phyloP scores from a whole-genome alignment of 2,888 invertebrate species.

The Amorpha juglandis region DNA sequence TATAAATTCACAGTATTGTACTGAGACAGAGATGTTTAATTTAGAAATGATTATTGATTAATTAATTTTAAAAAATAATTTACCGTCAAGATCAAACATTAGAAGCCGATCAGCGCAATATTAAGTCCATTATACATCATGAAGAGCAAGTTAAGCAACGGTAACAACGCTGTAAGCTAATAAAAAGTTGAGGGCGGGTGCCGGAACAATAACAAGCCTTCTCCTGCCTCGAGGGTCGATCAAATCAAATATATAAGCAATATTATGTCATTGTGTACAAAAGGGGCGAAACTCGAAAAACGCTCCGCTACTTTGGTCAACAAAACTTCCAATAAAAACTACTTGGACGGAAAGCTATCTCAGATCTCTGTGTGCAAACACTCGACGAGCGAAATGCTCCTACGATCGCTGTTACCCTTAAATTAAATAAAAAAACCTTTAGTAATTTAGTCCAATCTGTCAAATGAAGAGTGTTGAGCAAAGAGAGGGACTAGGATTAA shows the following conservation, averaged over 20 bases:
- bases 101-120: constrained; percentile 7
- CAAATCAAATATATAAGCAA: constrained; percentile 75
- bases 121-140: constrained; percentile 1
- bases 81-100: not conserved
- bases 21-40: not conserved
- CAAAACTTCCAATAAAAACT: constrained; percentile 80
- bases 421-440: constrained; percentile 81
- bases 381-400: constrained; percentile 57
- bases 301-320: constrained; percentile 68
- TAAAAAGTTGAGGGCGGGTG: constrained; percentile 43
- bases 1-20: not conserved
- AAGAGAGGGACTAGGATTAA: constrained; percentile 77
- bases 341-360: constrained; percentile 67
- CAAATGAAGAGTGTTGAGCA: constrained; percentile 83
- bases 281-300: constrained; percentile 55
- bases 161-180: constrained; percentile 42
- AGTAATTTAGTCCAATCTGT: constrained; percentile 82
- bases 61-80: not conserved
- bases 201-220: constrained; percentile 52
- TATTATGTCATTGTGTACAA: constrained; percentile 72
- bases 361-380: constrained; percentile 62
- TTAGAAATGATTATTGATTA: not conserved
- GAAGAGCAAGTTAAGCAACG: constrained; percentile 37
- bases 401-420: constrained; percentile 70
- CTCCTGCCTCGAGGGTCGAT: constrained; percentile 58